Percentiles rank a stretch among this genome's conserved stretches.
phyloP scores from a whole-genome alignment of 2,888 invertebrate genomes.

The Cryptus armator region DNA sequence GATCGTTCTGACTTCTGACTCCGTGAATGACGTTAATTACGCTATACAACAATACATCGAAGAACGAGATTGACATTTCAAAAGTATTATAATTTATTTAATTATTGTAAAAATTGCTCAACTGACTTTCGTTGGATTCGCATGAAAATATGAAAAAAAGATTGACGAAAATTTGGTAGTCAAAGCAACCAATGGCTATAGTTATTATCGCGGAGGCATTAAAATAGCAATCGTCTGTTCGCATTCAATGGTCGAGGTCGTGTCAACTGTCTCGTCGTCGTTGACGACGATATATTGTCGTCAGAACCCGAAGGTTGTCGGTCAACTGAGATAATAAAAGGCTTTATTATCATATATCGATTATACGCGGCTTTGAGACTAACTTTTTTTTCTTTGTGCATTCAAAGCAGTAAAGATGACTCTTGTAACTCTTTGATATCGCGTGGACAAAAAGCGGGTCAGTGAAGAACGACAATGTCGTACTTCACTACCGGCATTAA shows the following conservation, averaged over 20 bases:
- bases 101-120: no score
- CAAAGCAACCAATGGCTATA: background rate
- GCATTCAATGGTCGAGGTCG: constrained; percentile 2
- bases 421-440: background rate
- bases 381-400: background rate
- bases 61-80: no score
- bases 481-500: constrained; percentile 2
- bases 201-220: background rate
- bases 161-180: no score
- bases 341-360: background rate
- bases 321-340: background rate
- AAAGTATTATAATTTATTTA: no score
- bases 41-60: no score
- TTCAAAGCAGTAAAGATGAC: background rate
- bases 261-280: background rate
- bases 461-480: background rate
- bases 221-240: background rate
- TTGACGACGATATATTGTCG: constrained; percentile 2
- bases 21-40: no score
- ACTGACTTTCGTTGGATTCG: no score
- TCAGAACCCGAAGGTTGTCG: background rate
- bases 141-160: no score
- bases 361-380: background rate
- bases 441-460: background rate
- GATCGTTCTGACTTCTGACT: no score